Evolutionary conservation across 1,140 invertebrate genomes (phyloP).

Genomic region (Hypothenemus hampei): DNA sequence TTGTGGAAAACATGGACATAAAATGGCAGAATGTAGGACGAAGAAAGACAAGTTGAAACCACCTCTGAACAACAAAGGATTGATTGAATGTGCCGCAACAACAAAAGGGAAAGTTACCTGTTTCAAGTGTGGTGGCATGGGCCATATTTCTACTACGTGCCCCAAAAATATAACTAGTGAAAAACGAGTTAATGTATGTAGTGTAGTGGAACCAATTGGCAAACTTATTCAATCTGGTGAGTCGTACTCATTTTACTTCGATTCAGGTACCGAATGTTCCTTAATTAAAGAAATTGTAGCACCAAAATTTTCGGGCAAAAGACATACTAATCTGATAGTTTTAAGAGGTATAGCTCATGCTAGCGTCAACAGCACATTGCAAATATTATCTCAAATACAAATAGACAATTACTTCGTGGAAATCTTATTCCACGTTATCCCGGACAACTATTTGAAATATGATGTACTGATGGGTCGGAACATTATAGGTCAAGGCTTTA

Average conservation of each 20-base stretch:
- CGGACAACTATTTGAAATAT: background rate
- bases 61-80: background rate
- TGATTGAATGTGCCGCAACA: background rate
- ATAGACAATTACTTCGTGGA: background rate
- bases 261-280: background rate
- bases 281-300: background rate
- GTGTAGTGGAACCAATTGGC: background rate
- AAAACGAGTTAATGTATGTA: background rate
- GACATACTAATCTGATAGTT: background rate
- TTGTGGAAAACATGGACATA: background rate
- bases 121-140: background rate
- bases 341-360: background rate
- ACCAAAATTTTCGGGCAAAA: background rate
- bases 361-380: background rate
- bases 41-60: no score
- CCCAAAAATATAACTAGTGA: background rate
- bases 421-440: background rate
- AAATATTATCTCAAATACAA: background rate
- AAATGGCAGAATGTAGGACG: background rate
- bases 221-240: conserved; percentile 4
- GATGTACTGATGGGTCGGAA: conserved; percentile 1
- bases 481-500: background rate
- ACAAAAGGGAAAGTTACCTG: background rate
- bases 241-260: conserved; percentile 3
- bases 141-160: background rate